Evolutionary conservation across 1,140 invertebrate genomes (phyloP).

Genomic region (Drosophila sulfurigaster): DNA sequence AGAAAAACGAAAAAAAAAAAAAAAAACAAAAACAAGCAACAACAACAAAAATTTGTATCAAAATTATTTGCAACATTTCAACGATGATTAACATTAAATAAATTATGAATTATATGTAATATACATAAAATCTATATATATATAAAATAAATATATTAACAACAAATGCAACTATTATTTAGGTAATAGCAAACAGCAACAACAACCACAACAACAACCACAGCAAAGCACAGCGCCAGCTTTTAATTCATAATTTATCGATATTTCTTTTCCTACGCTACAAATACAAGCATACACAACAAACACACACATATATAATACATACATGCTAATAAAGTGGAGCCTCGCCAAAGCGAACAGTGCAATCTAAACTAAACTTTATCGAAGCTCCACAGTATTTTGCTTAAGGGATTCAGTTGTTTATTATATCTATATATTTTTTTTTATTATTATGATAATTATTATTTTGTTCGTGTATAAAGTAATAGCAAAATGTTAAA

Average conservation of each 20-base stretch:
- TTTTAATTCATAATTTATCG: slow-evolving; percentile 24
- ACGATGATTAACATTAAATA: slow-evolving; percentile 36
- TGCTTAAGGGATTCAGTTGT: slow-evolving; percentile 15
- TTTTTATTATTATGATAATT: slow-evolving; percentile 9
- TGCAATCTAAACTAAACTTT: background rate
- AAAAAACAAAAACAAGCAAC: slow-evolving; percentile 23
- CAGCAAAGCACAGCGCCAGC: slow-evolving; percentile 33
- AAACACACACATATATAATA: slow-evolving; percentile 13
- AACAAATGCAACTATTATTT: slow-evolving; percentile 28
- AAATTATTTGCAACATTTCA: slow-evolving; percentile 65
- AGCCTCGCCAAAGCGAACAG: background rate
- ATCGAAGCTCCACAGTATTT: background rate
- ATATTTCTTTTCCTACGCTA: slow-evolving; percentile 35
- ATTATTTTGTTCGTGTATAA: slow-evolving; percentile 33
- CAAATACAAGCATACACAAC: slow-evolving; percentile 4
- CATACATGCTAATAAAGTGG: slow-evolving; percentile 17
- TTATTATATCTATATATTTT: background rate
- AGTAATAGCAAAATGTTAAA: slow-evolving; percentile 48
- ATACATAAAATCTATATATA: slow-evolving; percentile 40
- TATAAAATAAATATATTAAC: slow-evolving; percentile 11
- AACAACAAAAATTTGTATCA: slow-evolving; percentile 53
- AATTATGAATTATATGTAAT: slow-evolving; percentile 57
- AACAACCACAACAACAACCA: slow-evolving; percentile 19
- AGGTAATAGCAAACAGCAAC: slow-evolving; percentile 14
- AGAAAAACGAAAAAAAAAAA: slow-evolving; percentile 3